phyloP scores from a whole-genome alignment of 2,113 vertebrate genomes.

The Catharus minimus region DNA sequence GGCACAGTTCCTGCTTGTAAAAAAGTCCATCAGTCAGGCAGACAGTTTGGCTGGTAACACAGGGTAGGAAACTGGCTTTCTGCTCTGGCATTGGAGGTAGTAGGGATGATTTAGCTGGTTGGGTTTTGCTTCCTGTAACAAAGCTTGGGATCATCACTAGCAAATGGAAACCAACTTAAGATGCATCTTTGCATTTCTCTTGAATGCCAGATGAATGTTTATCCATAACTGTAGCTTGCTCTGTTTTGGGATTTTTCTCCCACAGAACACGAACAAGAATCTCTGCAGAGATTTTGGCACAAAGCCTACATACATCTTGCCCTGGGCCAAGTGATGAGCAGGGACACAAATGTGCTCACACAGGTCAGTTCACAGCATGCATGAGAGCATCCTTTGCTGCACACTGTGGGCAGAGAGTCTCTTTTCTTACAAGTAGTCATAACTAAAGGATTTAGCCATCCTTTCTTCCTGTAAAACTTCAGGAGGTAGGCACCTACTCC shows the following conservation, averaged over 20 bases:
- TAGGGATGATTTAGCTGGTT: neutral
- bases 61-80: neutral
- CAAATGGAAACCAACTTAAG: neutral
- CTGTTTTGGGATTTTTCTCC: conserved; percentile 14
- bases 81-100: neutral
- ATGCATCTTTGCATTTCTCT: neutral
- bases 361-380: neutral
- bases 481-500: neutral
- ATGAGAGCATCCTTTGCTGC: accelerated
- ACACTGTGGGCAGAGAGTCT: neutral
- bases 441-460: neutral
- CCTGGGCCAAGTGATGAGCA: neutral
- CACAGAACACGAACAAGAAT: neutral
- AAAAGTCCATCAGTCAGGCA: neutral
- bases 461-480: neutral
- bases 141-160: neutral
- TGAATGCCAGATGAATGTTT: conserved; percentile 27
- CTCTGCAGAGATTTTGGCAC: neutral
- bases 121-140: neutral
- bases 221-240: neutral
- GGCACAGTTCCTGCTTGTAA: neutral
- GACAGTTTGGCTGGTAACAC: neutral
- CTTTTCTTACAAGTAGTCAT: neutral
- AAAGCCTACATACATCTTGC: neutral
- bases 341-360: neutral